These are phyloP conservation scores for Tamias sibiricus DNA, from an alignment of 2,113 vertebrate species.

Conservation along the genomic window DNA sequence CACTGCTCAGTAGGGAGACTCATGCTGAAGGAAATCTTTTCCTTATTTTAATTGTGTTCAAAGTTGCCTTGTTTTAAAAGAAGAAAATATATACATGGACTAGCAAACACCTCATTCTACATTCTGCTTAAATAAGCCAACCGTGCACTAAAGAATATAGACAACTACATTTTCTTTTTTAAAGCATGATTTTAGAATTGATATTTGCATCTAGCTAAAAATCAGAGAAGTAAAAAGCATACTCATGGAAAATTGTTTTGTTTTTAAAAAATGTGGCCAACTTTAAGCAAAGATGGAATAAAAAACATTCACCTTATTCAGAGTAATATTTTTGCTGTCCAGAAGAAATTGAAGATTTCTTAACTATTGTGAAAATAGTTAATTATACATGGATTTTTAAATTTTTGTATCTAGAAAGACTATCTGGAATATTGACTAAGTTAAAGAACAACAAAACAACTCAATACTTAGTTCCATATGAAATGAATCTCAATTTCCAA, in stretches of 20 bases:
- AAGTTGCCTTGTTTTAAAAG: background rate
- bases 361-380: background rate
- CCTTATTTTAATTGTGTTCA: background rate
- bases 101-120: background rate
- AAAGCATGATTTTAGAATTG: slow-evolving; percentile 9
- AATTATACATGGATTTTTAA: background rate
- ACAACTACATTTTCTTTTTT: background rate
- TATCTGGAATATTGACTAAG: background rate
- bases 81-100: background rate
- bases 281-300: slow-evolving; percentile 56
- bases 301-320: slow-evolving; percentile 47
- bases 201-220: slow-evolving; percentile 51
- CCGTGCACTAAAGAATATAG: background rate
- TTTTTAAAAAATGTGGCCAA: background rate
- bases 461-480: background rate
- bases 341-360: background rate
- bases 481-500: background rate
- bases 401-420: background rate
- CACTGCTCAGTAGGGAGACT: background rate
- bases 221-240: background rate
- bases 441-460: background rate
- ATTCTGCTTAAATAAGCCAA: background rate
- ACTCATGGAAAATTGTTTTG: background rate
- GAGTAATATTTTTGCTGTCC: background rate
- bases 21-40: background rate